Percentiles rank a stretch among this genome's conserved stretches.
phyloP scores from a whole-genome alignment of 2,113 vertebrate genomes.

The Limanda limanda region DNA sequence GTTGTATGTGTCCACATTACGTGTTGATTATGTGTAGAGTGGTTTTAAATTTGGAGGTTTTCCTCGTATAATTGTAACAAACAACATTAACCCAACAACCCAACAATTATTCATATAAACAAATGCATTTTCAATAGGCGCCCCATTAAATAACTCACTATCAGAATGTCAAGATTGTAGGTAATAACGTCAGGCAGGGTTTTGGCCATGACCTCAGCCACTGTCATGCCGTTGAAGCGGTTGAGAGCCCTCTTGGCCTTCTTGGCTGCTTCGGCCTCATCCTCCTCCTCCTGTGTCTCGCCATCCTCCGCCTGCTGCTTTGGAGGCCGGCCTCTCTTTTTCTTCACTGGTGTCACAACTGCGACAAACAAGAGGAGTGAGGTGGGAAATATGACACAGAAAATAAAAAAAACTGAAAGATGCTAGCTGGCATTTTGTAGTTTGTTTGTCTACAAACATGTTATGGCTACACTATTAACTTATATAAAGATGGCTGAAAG shows the following conservation, averaged over 20 bases:
- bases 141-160: slow-evolving; percentile 86
- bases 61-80: neutral
- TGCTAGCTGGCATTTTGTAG: too few species aligned
- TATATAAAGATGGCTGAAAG: too few species aligned
- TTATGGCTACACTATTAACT: too few species aligned
- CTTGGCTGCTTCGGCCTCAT: slow-evolving; percentile 85
- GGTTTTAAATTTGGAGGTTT: neutral
- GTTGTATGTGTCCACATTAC: neutral
- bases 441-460: too few species aligned
- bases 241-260: slow-evolving; percentile 93
- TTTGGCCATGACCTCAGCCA: slow-evolving; percentile 94
- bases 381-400: neutral
- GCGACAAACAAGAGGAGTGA: neutral
- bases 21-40: neutral
- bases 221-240: slow-evolving; percentile 95
- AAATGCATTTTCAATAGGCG: neutral
- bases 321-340: slow-evolving; percentile 88
- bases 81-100: neutral
- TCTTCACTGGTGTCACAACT: slow-evolving; percentile 83
- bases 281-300: slow-evolving; percentile 84
- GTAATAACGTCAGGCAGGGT: slow-evolving; percentile 96
- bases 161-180: slow-evolving; percentile 95
- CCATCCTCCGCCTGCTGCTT: slow-evolving; percentile 83
- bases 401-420: too few species aligned
- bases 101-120: neutral